Percentiles rank a stretch among this genome's conserved stretches.
These are phyloP conservation scores for Chesias legatella DNA, from an alignment of 2,888 invertebrate species.

Conservation along the genomic window DNA sequence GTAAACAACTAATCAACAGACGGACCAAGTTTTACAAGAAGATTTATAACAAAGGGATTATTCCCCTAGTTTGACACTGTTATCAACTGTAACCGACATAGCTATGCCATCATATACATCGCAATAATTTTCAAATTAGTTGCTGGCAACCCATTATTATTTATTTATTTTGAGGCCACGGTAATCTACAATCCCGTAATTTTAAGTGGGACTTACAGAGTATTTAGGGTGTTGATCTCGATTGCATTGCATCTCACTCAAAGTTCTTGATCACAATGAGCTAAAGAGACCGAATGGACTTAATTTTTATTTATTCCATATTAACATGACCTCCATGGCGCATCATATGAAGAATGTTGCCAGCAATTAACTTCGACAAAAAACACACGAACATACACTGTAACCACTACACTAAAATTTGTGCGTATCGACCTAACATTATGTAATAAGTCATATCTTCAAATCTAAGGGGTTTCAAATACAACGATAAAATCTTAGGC, in stretches of 20 bases:
- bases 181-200: too few relatives aligned
- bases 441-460: conserved; percentile 40
- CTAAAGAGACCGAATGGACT: background rate
- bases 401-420: conserved; percentile 70
- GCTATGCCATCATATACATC: conserved; percentile 11
- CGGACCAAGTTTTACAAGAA: too few relatives aligned
- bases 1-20: too few relatives aligned
- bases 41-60: conserved; percentile 13
- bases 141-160: conserved; percentile 10
- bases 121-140: conserved; percentile 5
- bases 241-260: too few relatives aligned
- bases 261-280: too few relatives aligned
- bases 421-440: conserved; percentile 74
- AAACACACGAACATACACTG: conserved; percentile 40
- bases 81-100: conserved; percentile 33
- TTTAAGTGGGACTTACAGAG: too few relatives aligned
- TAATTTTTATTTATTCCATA: background rate
- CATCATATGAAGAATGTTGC: conserved; percentile 13
- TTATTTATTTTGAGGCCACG: too few relatives aligned
- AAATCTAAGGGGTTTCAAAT: conserved; percentile 33
- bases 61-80: conserved; percentile 60
- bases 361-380: conserved; percentile 30
- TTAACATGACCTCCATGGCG: background rate
- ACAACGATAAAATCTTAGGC: conserved; percentile 13
- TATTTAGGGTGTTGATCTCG: too few relatives aligned